phyloP scores from a whole-genome alignment of 1,140 invertebrate genomes.

The Ephestia elutella region DNA sequence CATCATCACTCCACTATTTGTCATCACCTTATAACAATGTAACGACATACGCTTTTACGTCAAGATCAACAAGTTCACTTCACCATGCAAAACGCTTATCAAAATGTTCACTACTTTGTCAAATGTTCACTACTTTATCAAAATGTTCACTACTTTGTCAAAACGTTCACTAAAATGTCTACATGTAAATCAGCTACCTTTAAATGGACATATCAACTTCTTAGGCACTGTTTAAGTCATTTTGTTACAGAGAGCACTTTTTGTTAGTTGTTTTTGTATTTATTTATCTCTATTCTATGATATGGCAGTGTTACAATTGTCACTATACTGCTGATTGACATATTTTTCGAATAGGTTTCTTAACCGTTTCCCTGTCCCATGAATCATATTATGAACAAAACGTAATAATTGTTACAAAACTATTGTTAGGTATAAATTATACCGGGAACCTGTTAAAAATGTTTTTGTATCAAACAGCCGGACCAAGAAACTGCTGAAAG shows the following conservation, averaged over 20 bases:
- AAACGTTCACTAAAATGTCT: neutral
- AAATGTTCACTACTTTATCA: conserved; percentile 7
- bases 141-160: neutral
- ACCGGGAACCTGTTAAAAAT: no score
- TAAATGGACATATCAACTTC: neutral
- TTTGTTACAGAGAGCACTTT: conserved; percentile 6
- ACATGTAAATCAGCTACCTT: neutral
- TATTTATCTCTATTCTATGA: neutral
- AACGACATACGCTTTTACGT: no score
- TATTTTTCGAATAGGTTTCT: neutral
- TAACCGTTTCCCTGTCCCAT: no score
- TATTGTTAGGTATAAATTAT: no score
- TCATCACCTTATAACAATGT: conserved; percentile 12
- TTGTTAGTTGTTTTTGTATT: neutral
- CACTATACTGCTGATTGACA: neutral
- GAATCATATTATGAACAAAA: no score
- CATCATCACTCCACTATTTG: no score
- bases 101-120: conserved; percentile 6
- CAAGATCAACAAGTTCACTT: conserved; percentile 4
- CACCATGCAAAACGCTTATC: no score
- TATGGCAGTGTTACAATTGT: neutral
- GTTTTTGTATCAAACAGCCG: no score
- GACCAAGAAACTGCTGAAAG: no score
- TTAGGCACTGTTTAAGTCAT: conserved; percentile 9
- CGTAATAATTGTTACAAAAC: no score